phyloP scores from a whole-genome alignment of 2,113 vertebrate species.

The Bubo bubo region DNA sequence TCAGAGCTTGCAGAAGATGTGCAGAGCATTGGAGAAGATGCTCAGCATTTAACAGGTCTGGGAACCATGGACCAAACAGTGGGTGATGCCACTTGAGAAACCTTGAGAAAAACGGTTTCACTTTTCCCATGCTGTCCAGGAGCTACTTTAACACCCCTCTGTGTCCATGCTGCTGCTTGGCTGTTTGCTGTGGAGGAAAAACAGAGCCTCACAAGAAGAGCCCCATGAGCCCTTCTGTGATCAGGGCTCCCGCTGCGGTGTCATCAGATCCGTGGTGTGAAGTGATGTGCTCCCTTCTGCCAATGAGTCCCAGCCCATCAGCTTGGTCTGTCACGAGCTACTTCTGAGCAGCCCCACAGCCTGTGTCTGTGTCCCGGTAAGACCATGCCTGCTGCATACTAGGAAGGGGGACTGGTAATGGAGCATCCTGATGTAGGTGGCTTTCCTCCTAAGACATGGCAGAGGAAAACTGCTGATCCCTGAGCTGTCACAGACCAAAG shows the following conservation, averaged over 20 bases:
- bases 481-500: not conserved
- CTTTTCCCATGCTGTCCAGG: not conserved
- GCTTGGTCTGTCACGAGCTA: not conserved
- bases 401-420: not conserved
- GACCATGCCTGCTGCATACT: accelerated
- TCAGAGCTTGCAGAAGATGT: not conserved
- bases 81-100: not conserved
- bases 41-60: not conserved
- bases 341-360: not conserved
- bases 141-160: not conserved
- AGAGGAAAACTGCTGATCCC: not conserved
- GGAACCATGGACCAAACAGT: not conserved
- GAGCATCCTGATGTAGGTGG: not conserved
- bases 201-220: not conserved
- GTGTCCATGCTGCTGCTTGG: not conserved
- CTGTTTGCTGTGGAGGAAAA: not conserved
- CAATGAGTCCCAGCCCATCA: not conserved
- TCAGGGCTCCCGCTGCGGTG: accelerated
- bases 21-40: not conserved
- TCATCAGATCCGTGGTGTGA: not conserved
- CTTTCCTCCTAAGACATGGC: not conserved
- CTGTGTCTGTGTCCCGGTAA: not conserved
- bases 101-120: not conserved
- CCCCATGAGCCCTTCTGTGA: not conserved
- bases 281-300: not conserved